Conservation (phyloP, 2,797 vertebrate species). For the Pterois miles region DNA sequence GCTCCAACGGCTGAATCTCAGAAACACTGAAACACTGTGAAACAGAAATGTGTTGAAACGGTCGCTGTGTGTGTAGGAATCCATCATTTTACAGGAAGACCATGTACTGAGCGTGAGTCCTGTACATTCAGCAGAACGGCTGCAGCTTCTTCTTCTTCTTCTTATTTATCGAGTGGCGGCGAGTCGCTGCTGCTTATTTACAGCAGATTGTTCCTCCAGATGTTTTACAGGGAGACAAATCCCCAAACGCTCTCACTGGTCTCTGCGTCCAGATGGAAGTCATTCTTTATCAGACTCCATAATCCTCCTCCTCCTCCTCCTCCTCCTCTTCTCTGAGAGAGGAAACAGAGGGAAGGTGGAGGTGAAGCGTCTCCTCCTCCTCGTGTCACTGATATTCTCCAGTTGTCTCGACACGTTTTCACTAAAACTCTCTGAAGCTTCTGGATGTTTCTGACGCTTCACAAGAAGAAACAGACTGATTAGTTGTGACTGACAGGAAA, state of each 20-base stretch:
- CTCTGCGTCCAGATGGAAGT: conserved; percentile 81
- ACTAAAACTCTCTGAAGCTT: background rate
- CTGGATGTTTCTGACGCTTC: background rate
- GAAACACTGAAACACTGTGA: background rate
- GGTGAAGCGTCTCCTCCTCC: conserved; percentile 35
- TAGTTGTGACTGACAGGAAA: background rate
- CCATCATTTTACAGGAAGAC: no score
- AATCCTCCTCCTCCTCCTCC: background rate
- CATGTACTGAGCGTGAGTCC: no score
- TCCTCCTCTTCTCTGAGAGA: conserved; percentile 9
- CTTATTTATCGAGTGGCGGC: conserved; percentile 84
- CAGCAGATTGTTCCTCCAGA: conserved; percentile 86
- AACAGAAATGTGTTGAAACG: no score
- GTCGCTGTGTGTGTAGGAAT: background rate
- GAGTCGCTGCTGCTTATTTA: conserved; percentile 82
- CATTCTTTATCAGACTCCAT: conserved; percentile 71
- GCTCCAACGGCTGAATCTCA: background rate
- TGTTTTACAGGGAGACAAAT: conserved; percentile 77
- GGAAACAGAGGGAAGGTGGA: conserved; percentile 54
- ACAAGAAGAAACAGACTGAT: background rate
- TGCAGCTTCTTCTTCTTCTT: conserved; percentile 65
- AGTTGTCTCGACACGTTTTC: conserved; percentile 13
- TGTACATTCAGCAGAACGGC: conserved; percentile 58
- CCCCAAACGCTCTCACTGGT: conserved; percentile 50
- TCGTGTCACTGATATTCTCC: conserved; percentile 39